Conservation (phyloP, 2,797 vertebrate genomes). For the Hyperoplus lanceolatus region DNA sequence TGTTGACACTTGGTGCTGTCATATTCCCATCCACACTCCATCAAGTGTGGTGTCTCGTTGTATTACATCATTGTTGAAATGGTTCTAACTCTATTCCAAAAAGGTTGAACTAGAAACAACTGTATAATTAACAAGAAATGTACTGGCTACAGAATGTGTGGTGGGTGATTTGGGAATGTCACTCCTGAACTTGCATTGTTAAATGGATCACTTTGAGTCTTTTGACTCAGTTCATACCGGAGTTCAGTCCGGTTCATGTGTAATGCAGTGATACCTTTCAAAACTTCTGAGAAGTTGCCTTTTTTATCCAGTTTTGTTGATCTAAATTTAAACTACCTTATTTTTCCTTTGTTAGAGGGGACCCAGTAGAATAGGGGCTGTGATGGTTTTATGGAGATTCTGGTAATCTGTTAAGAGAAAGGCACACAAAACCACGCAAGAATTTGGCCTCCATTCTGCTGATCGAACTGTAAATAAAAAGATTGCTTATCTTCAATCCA, state of each 20-base stretch:
- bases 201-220: constrained; percentile 33
- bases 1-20: constrained; percentile 67
- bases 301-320: constrained; percentile 73
- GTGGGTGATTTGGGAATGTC: constrained; percentile 9
- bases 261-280: constrained; percentile 75
- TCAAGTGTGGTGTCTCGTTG: constrained; percentile 47
- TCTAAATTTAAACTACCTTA: constrained; percentile 50
- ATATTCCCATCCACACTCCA: constrained; percentile 44
- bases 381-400: constrained; percentile 59
- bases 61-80: constrained; percentile 67
- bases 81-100: constrained; percentile 25
- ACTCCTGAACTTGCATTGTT: constrained; percentile 29
- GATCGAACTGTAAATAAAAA: constrained; percentile 77
- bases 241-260: constrained; percentile 67
- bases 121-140: constrained; percentile 23
- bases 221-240: constrained; percentile 26
- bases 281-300: constrained; percentile 88
- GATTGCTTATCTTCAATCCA: constrained; percentile 61
- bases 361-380: constrained; percentile 57
- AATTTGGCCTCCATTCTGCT: constrained; percentile 67
- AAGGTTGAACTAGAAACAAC: constrained; percentile 30
- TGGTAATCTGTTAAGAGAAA: constrained; percentile 55
- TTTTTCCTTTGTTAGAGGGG: constrained; percentile 44
- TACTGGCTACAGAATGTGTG: constrained; percentile 18
- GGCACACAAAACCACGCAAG: constrained; percentile 58